Base-by-base conservation (phyloP, 2,797 vertebrate genomes). In the Babyrousa celebensis region DNA sequence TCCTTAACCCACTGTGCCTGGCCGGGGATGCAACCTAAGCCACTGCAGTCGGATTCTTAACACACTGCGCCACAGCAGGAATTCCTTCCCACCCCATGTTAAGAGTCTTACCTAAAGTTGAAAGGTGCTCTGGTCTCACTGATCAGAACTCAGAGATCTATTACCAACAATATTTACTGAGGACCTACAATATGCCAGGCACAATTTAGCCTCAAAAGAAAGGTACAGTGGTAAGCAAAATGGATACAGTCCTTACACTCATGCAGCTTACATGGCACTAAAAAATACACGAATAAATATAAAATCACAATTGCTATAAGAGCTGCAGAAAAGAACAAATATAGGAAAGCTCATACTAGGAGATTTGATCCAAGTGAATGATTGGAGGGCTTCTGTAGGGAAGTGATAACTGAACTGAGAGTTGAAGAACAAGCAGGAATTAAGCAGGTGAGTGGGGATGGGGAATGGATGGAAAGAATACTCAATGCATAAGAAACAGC, bases 171-270 rank as follows among this genome's bases (percentile, higher is more conserved):
- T 48, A 85, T 79, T 80, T 91, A 85, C 83, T 80, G 36, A 86
- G 32, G 48, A 89, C 23, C 68, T 85, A 27, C 10, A 75, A 62
- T 74, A 52, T 18, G 25, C 16, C 32, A 89, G 88, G 74, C 65
- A 75, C 48, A n/a, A 80, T 79, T 68, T 93, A 85, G 84, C 40
- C 27, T 92, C 85, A 92, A 80, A 85, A 68, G 36, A 84, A 90
- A 63, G 40, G 67, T 75, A 72, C 8, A 52, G 36, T 8, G 5
- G 58, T 60, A 48, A 91, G 82, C 54, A 93, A 94, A 78, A 91
- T 40, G 52, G 43, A 84, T 16, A 71, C 9, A 78, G 75, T 70
- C 25, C 68, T 87, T 58, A 68, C 14, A n/a, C 40, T 88, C 18
- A 60, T 23, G 54, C 58, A 67, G 20, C 20, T 82, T 68, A 90